Evolutionary conservation across 2,113 vertebrate genomes (phyloP), one percentile per base, ranked within the genome.

Genomic region (Ciconia stormi): DNA sequence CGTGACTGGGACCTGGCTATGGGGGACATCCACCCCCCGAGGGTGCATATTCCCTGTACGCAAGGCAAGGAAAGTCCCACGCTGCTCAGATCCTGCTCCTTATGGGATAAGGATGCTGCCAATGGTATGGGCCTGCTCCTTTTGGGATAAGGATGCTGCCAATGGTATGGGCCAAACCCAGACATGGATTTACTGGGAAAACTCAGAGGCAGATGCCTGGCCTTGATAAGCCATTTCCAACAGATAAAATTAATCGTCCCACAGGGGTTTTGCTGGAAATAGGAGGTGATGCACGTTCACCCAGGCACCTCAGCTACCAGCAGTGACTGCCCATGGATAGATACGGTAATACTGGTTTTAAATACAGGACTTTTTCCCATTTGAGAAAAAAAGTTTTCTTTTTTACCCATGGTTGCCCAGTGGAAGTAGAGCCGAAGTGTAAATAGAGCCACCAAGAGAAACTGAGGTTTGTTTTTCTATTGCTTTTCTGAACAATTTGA

Each of bases 401-500:
- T 82, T 62, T 59, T 42, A 38, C 26, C 52, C 25, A 2, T 61
- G 62, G 23, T 36, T 82, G 40, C 34, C 44, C 66, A 12, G 49
- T 66, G 26, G 46, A 82, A 93, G 34, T n/a, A 34, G 47, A 87
- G 55, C 46, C 74, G 86, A 62, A 88, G 46, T 1, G 10, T 46
- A 21, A 53, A 32, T 3, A 6, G 85, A 94, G 25, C 14, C 63
- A 80, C 44, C 1, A 1, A 86, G 79, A 92, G 79, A 92, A 90
- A 40, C 40, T 47, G 85, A 93, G 85, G 92, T 95, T 97, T 95
- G 90, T 92, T 97, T 97, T 93, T 71, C 53, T 94, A 63, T 80
- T 0, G 0, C 79, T 53, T 47, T 70, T 47, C 90, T 21, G 40
- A 55, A 50, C 78, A 87, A 13, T 74, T 50, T 55, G 59, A 90